These are phyloP conservation scores for Bellardia bayeri DNA, from an alignment of 2,888 invertebrate genomes.

Conservation along the genomic window DNA sequence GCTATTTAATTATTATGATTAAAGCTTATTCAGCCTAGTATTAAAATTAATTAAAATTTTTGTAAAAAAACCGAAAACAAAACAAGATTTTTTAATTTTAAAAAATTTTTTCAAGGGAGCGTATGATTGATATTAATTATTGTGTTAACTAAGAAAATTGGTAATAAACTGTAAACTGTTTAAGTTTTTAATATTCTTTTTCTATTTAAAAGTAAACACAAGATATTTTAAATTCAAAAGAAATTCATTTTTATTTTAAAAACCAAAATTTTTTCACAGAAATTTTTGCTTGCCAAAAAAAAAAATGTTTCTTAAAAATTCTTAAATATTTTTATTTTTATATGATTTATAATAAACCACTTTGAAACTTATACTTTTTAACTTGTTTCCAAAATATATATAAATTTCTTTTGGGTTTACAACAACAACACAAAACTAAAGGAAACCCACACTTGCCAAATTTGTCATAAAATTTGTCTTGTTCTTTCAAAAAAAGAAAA, in stretches of 20 bases:
- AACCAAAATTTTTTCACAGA: too few species aligned
- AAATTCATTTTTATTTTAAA: too few species aligned
- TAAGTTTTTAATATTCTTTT: too few species aligned
- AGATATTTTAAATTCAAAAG: too few species aligned
- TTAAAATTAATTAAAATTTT: background rate
- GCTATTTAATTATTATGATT: background rate
- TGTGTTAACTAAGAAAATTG: background rate
- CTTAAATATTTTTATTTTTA: too few species aligned
- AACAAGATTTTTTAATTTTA: too few species aligned
- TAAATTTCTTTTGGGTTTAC: background rate
- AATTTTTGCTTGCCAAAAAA: too few species aligned
- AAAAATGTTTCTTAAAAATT: too few species aligned
- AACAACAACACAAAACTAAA: conserved; percentile 3
- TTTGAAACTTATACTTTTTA: background rate
- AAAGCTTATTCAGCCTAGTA: background rate
- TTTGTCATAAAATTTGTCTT: conserved; percentile 61
- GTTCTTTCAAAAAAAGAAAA: background rate
- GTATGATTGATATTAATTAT: conserved; percentile 19
- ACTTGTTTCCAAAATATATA: background rate
- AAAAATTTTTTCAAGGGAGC: background rate
- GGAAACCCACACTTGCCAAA: conserved; percentile 60
- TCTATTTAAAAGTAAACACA: too few species aligned
- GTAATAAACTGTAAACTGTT: too few species aligned
- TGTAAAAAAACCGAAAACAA: too few species aligned
- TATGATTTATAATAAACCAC: background rate